Evolutionary conservation across 1,140 invertebrate genomes (phyloP), one percentile per base, ranked within the genome.

Genomic region (Trachymyrmex cornetzi): DNA sequence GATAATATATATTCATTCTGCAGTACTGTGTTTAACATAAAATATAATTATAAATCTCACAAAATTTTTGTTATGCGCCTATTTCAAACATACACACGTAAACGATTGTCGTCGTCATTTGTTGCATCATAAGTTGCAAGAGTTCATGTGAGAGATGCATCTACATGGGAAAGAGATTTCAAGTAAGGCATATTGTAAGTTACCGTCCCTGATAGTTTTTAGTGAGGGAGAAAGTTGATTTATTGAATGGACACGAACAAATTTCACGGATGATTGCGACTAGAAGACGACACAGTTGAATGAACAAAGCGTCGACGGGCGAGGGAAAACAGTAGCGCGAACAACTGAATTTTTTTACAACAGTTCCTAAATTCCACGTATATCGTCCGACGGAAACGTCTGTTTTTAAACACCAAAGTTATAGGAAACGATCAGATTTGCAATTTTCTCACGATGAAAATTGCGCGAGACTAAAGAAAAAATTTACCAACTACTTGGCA

Each of bases 171-270:
- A 59, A 84, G 38, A 84, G 55, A 84, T 74, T 81, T 57, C 30
- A 44, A 71, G 27, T 24, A 57, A 69, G 48, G 5, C 22, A 50
- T 22, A 55, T 38, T 38, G 27, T 55, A 38, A 38, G 19, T 81
- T 69, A 69, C 1, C 38, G 14, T 61, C 22, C 9, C 27, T n/a
- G 48, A 69, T 34, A 22, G 7, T 81, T 81, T 82, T 72, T 24
- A 38, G 44, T 16, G 44, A 75, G 77, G 53, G 87, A 88, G 90
- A 91, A 90, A 91, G 90, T 81, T 57, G 57, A 75, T 88, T 86
- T 86, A 80, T 91, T 87, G 77, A 84, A 86, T 84, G 38, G 24
- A 71, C 48, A 77, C 59, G 64, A 75, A 55, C 12, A 22, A 88
- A 90, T 90, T 91, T 91, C 82, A 88, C 57, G 79, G 89, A 44